These are phyloP conservation scores for Takifugu rubripes DNA, from an alignment of 2,797 vertebrate genomes.

Conservation along the genomic window DNA sequence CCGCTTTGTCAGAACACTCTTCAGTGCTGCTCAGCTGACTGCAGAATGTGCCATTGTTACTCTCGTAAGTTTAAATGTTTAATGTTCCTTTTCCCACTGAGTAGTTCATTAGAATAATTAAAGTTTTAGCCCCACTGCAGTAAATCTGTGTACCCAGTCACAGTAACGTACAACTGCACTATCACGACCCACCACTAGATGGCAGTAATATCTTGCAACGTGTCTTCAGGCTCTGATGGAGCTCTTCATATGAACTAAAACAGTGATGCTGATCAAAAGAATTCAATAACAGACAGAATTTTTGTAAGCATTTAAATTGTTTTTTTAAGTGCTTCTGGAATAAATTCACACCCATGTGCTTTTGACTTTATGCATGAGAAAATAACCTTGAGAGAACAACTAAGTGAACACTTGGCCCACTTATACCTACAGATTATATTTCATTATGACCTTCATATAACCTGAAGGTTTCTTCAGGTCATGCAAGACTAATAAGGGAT, in stretches of 20 bases:
- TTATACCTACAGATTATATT: not conserved
- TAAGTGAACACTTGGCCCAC: too few species aligned
- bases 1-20: constrained; percentile 91
- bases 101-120: not conserved
- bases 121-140: not conserved
- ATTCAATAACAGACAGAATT: too few species aligned
- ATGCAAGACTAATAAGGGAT: too few species aligned
- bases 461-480: too few species aligned
- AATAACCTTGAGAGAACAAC: too few species aligned
- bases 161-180: not conserved
- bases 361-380: too few species aligned
- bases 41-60: constrained; percentile 97
- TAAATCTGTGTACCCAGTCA: not conserved
- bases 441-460: not conserved
- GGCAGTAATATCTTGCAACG: constrained; percentile 38
- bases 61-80: constrained; percentile 77
- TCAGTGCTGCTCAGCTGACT: constrained; percentile 94
- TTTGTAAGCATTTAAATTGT: too few species aligned
- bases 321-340: too few species aligned
- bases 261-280: too few species aligned
- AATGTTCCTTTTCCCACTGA: too few species aligned
- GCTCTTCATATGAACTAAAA: too few species aligned
- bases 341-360: too few species aligned
- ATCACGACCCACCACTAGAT: constrained; percentile 47
- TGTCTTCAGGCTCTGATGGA: not conserved